Evolutionary conservation across 2,113 vertebrate genomes (phyloP).

Genomic region (Gorsachius goisagi): DNA sequence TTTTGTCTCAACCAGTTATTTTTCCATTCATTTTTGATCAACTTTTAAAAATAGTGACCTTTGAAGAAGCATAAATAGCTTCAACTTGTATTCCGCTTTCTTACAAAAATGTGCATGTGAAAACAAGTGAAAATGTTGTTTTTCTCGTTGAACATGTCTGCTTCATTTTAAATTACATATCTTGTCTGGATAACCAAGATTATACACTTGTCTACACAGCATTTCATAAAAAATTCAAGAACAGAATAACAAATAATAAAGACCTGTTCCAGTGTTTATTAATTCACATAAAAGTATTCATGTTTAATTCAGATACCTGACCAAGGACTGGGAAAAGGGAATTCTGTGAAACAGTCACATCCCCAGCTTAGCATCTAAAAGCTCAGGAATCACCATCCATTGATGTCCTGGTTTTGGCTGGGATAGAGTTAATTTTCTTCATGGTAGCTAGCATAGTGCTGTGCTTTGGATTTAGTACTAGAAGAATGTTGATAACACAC

Average conservation of each 20-base stretch:
- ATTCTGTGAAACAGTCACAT: background rate
- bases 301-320: conserved; percentile 40
- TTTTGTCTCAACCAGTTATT: background rate
- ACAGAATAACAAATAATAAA: conserved; percentile 28
- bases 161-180: background rate
- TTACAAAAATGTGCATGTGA: background rate
- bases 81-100: background rate
- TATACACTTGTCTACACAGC: conserved; percentile 20
- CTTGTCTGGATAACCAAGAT: background rate
- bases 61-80: background rate
- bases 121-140: background rate
- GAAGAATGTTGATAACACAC: too few species aligned
- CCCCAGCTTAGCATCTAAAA: background rate
- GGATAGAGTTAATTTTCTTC: too few species aligned
- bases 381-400: background rate
- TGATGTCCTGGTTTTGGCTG: too few species aligned
- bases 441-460: too few species aligned
- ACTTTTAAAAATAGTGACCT: background rate
- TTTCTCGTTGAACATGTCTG: background rate
- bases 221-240: conserved; percentile 56
- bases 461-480: too few species aligned
- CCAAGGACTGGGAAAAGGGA: background rate
- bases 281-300: conserved; percentile 8
- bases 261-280: background rate
- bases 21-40: background rate